Base-by-base conservation (phyloP, 2,888 invertebrate species). In the Brachypterus glaber region DNA sequence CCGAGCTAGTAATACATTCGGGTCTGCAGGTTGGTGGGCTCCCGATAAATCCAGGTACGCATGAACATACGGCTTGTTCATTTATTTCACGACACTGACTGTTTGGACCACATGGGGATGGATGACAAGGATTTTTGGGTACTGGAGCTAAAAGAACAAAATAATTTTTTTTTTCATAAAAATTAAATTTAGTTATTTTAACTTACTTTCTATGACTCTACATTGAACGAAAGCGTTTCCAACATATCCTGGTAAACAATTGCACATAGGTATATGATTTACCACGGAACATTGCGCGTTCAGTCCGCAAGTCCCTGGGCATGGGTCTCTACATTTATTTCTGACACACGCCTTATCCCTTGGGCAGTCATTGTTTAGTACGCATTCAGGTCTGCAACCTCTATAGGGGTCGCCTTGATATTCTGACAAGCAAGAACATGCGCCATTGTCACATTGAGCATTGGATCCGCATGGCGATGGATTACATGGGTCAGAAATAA, bases 381-480 rank as follows among this genome's bases (percentile, higher is more conserved):
- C 66, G 60, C 84, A 83, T 67, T 83, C 83, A 7, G 82, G 82
- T 53, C 79, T 71, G 52, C 83, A 83, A 41, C 75, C 73, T 57
- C 71, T 71, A 57, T 79, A 74, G 17, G 84, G 82, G 63, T 86
- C 84, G 25, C 88, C 88, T 51, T 78, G 80, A 58, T 84, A 84
- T 60, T 81, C 82, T 4, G 79, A 73, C 41, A 83, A 56, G 59
- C 88, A 89, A 26, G 77, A 72, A 58, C 88, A 89, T 31, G 82
- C 76, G 15, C 85, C 83, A 62, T 83, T 79, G 53, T 77, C 77
- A 57, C 89, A 89, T 50, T 80, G 67, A 14, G 88, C 79, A 63
- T 88, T 87, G 5, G 83, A 73, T n/a, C 89, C 89, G 58, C 88
- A 88, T 7, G 86, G 85, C 25, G 81, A 79, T 38, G 84, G 84